Evolutionary conservation across 2,888 invertebrate genomes (phyloP), one percentile per base, ranked within the genome.

Genomic region (Volucella zonaria): DNA sequence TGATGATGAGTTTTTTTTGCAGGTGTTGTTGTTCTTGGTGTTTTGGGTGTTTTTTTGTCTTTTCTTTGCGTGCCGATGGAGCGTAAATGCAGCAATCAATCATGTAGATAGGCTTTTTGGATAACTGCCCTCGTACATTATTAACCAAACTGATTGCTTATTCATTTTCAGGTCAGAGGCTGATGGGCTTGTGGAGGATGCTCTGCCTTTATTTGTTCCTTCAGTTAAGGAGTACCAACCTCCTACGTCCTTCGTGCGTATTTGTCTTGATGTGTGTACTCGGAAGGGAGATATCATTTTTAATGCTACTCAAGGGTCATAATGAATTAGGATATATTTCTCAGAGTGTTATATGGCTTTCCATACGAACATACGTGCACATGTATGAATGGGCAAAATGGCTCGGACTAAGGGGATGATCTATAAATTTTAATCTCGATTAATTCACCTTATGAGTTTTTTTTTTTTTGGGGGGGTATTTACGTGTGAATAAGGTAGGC

Each of bases 131-230:
- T 77, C 62, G 73, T 82, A 78, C 73, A 77, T 73, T 78, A 78
- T 82, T 82, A 82, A 78, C 67, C 58, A 68, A 78, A 73, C 61
- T 82, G 82, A 82, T 82, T 82, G 78, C 73, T 73, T 82, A 82
- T 82, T 82, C 78, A 78, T 82, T 82, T 67, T 62, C 49, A 78
- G 62, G 67, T 73, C 73, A 61, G 71, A 73, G 68, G 40, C 23
- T 68, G 58, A 43, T 62, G 77, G 77, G 31, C 61, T 45, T 56
- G 18, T 59, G 43, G 52, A 40, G 15, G 43, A 59, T 52, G 45
- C n/a, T 62, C 18, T 40, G 11, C 10, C 14, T 49, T 49, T 47
- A 31, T 31, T 31, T 31, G 31, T 31, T 31, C 6, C 31, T 6
- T 31, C 31, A 31, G 4, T 31, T 31, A 31, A 31, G 6, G 31